A percentile compares a stretch with the other conserved stretches of the same genome.
phyloP scores from a whole-genome alignment of 2,797 vertebrate genomes.

The Phoebastria nigripes region DNA sequence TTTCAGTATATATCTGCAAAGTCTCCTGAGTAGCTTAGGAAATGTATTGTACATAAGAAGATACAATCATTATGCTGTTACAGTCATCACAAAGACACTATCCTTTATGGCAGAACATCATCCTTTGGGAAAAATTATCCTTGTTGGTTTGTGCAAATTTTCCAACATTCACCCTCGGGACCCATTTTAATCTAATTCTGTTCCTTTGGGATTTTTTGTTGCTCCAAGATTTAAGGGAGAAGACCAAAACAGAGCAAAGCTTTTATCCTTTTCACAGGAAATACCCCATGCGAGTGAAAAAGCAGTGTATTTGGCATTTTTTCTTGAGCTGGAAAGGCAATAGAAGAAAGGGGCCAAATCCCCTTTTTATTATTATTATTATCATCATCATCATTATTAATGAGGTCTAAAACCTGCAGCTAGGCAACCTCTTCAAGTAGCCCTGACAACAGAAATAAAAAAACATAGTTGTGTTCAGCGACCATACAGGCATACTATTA shows the following conservation, averaged over 20 bases:
- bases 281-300: background rate
- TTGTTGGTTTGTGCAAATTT: constrained; percentile 24
- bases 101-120: constrained; percentile 1
- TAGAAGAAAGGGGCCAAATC: background rate
- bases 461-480: background rate
- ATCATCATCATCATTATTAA: background rate
- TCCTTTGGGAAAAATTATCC: constrained; percentile 27
- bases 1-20: background rate
- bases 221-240: constrained; percentile 19
- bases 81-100: background rate
- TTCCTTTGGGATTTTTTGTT: constrained; percentile 29
- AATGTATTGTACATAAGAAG: background rate
- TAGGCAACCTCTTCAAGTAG: constrained; percentile 46
- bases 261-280: background rate
- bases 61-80: background rate
- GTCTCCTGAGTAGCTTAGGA: background rate
- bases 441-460: constrained; percentile 59
- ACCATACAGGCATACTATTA: background rate
- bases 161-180: background rate
- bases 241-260: background rate
- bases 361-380: background rate
- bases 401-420: constrained; percentile 52
- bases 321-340: background rate
- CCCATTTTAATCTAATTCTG: background rate
- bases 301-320: background rate